Conservation (phyloP, 2,888 invertebrate species). For the Drosophila lacicola region DNA sequence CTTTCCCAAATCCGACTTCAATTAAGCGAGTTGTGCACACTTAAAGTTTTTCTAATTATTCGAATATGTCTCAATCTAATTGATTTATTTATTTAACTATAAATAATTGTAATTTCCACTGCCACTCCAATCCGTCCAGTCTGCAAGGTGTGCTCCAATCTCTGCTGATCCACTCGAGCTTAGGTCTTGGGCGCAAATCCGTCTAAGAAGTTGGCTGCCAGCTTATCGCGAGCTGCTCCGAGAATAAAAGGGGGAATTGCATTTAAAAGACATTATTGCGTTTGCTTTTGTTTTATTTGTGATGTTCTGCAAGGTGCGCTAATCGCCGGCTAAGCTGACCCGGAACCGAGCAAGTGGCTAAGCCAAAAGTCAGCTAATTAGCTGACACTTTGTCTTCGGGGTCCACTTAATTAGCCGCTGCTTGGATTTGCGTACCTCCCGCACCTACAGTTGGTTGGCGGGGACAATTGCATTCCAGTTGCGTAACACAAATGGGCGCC, state of each 20-base stretch:
- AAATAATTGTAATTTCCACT: too few relatives aligned
- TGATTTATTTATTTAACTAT: too few relatives aligned
- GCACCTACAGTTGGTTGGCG: constrained; percentile 75
- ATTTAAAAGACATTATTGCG: constrained; percentile 67
- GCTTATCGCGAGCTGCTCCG: constrained; percentile 38
- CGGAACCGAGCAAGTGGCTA: constrained; percentile 45
- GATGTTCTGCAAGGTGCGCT: constrained; percentile 65
- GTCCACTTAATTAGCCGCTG: constrained; percentile 73
- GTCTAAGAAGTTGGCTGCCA: constrained; percentile 67
- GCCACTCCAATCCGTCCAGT: too few relatives aligned
- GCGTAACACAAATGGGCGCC: constrained; percentile 78
- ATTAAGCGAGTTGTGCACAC: too few relatives aligned
- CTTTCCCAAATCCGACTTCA: too few relatives aligned
- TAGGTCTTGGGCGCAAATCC: constrained; percentile 32
- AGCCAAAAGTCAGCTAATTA: constrained; percentile 75
- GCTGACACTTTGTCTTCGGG: constrained; percentile 74
- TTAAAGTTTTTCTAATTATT: too few relatives aligned
- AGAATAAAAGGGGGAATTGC: constrained; percentile 6
- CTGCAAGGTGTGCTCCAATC: constrained; percentile 3
- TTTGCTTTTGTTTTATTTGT: constrained; percentile 46
- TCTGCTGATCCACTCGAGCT: constrained; percentile 20
- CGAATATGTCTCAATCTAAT: too few relatives aligned
- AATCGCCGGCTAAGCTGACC: constrained; percentile 72
- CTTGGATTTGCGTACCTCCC: constrained; percentile 39
- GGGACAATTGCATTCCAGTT: constrained; percentile 79